Evolutionary conservation across 2,797 vertebrate genomes (phyloP).

Genomic region (Ispidina lecontei): DNA sequence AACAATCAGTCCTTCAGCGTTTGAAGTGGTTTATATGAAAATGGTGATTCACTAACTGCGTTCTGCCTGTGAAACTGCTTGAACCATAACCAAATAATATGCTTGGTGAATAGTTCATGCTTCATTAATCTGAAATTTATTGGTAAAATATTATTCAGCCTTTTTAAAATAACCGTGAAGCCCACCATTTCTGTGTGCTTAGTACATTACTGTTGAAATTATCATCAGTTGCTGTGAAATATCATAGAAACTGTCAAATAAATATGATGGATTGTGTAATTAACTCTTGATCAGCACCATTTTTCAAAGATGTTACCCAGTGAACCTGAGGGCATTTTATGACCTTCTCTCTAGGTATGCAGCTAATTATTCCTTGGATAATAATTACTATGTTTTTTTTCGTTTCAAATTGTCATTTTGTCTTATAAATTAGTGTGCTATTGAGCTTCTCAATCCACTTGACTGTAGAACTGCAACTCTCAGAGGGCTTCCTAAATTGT

Average conservation of each 20-base stretch:
- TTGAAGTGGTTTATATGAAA: not conserved
- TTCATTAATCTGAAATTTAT: conserved; percentile 28
- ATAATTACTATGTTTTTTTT: conserved; percentile 82
- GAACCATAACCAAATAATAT: not conserved
- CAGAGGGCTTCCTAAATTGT: conserved; percentile 54
- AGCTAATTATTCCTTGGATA: conserved; percentile 84
- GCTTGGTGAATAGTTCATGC: not conserved
- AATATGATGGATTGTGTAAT: conserved; percentile 80
- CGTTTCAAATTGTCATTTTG: conserved; percentile 65
- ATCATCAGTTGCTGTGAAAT: conserved; percentile 71
- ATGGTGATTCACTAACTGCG: not conserved
- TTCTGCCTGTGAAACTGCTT: not conserved
- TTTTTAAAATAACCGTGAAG: not conserved
- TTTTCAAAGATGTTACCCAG: conserved; percentile 74
- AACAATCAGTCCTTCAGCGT: not conserved
- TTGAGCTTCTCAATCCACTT: conserved; percentile 64
- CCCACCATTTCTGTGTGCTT: not conserved
- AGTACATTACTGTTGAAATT: conserved; percentile 56
- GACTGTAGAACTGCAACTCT: conserved; percentile 51
- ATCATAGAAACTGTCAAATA: conserved; percentile 76
- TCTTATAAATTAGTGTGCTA: conserved; percentile 69
- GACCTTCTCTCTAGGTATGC: conserved; percentile 76
- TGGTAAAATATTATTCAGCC: conserved; percentile 30
- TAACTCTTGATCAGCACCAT: conserved; percentile 79
- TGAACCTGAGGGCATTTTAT: conserved; percentile 76